A percentile compares a stretch with the other conserved stretches of the same genome.
phyloP scores from a whole-genome alignment of 2,888 invertebrate species.

The Erebia epiphron region DNA sequence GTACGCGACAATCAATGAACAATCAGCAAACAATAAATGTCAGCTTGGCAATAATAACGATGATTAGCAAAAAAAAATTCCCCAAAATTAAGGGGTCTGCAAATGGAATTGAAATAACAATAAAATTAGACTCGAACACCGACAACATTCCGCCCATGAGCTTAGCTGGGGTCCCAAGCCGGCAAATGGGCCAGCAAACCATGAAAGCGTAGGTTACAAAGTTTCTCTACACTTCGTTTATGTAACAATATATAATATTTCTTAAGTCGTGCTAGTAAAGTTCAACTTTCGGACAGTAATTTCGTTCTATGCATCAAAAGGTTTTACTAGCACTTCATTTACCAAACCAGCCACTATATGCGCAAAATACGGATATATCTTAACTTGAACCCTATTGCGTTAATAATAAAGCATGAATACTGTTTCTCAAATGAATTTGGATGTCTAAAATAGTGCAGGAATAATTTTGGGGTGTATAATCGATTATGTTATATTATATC shows the following conservation, averaged over 20 bases:
- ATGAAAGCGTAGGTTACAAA: slow-evolving; percentile 42
- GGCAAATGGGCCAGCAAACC: slow-evolving; percentile 66
- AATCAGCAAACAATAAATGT: slow-evolving; percentile 49
- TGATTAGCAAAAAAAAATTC: slow-evolving; percentile 56
- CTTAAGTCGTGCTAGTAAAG: slow-evolving; percentile 21
- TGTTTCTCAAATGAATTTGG: not conserved
- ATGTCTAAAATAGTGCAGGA: slow-evolving; percentile 47
- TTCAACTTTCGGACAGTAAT: slow-evolving; percentile 14
- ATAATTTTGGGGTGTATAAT: slow-evolving; percentile 70
- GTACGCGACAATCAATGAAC: not conserved
- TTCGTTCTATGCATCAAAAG: not conserved
- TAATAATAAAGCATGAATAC: slow-evolving; percentile 20
- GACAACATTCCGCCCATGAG: slow-evolving; percentile 67
- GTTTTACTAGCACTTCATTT: slow-evolving; percentile 17
- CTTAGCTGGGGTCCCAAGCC: slow-evolving; percentile 52
- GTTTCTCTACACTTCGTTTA: slow-evolving; percentile 32
- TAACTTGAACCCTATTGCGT: slow-evolving; percentile 40
- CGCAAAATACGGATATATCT: slow-evolving; percentile 10
- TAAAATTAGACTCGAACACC: slow-evolving; percentile 64
- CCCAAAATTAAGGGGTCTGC: slow-evolving; percentile 46
- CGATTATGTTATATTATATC: slow-evolving; percentile 71
- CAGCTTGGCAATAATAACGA: slow-evolving; percentile 53
- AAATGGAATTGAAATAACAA: slow-evolving; percentile 68
- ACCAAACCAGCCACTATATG: slow-evolving; percentile 4
- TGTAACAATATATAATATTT: slow-evolving; percentile 11